Base-by-base conservation (phyloP, 2,888 invertebrate species). In the Coleophora flavipennella region DNA sequence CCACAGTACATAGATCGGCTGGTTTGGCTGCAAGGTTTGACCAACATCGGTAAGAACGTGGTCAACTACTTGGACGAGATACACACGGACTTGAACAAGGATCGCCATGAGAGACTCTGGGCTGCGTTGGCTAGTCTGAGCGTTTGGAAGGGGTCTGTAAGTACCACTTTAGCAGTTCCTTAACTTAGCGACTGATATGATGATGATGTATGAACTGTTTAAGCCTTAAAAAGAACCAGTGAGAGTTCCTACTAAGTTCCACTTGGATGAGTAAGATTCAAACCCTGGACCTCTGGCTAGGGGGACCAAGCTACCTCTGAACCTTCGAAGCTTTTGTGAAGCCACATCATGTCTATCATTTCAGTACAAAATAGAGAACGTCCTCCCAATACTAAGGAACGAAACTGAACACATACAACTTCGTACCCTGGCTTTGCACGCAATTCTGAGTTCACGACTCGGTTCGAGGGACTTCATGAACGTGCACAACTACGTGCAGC, bases 21-120 rank as follows among this genome's bases (percentile, higher is more conserved):
- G 87, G 67, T 92, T 3, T 92, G 91, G 84, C 74, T 92, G 0
- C 90, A 91, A 62, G 92, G 91, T 0, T 67, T 92, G 0, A 88
- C 90, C 45, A 92, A 92, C 40, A 62, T 81, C 1, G 80, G 80
- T 0, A 73, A 66, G 35, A 66, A 70, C 0, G 77, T 75, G 0
- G 72, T 71, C 9, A 62, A 72, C 0, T 83, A 83, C 43, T 70
- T 74, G 0, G 59, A 70, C 20, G 78, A 76, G 0, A 67, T 83
- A n/a, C 68, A 69, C 25, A 62, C 62, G 2, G 80, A 83, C 13
- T 57, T 62, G 0, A 66, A 76, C 0, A 67, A 74, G 6, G 85
- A 89, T 11, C 65, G 86, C 1, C 90, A 91, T 49, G 87, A 91
- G 40, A 78, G 92, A 33, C 87, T 91, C n/a, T 85, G 91, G 59